Percentiles rank a stretch among this genome's conserved stretches.
Conservation (phyloP, 1,140 invertebrate genomes). For the Subanguina moxae region DNA sequence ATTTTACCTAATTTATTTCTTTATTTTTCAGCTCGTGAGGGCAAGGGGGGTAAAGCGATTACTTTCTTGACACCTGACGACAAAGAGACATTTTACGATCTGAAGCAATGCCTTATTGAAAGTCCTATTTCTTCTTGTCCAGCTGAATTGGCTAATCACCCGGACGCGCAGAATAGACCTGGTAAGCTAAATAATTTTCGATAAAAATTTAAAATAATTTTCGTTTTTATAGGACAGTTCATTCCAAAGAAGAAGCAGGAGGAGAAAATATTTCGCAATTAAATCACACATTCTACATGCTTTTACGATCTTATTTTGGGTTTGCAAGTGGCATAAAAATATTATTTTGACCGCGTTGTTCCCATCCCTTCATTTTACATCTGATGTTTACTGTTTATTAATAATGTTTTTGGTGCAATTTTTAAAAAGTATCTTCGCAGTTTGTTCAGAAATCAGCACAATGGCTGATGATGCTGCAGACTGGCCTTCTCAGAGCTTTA, state of each 20-base stretch:
- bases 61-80: slow-evolving; percentile 96
- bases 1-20: slow-evolving; percentile 14
- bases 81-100: slow-evolving; percentile 87
- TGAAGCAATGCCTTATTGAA: slow-evolving; percentile 71
- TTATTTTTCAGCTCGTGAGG: slow-evolving; percentile 79
- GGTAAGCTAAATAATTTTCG: too few species aligned
- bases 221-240: slow-evolving; percentile 83
- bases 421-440: neutral
- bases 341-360: neutral
- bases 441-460: neutral
- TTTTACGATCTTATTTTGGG: neutral
- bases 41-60: slow-evolving; percentile 90
- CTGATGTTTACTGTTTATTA: too few species aligned
- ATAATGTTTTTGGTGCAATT: slow-evolving; percentile 8
- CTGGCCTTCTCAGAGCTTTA: slow-evolving; percentile 57
- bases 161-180: slow-evolving; percentile 95
- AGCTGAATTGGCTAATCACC: slow-evolving; percentile 92
- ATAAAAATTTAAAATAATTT: too few species aligned
- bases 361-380: neutral
- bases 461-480: slow-evolving; percentile 23
- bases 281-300: neutral
- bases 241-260: slow-evolving; percentile 83
- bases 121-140: slow-evolving; percentile 93
- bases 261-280: slow-evolving; percentile 66
- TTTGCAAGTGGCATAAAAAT: too few species aligned